phyloP scores from a whole-genome alignment of 2,113 vertebrate species.

The Gracilinanus agilis region DNA sequence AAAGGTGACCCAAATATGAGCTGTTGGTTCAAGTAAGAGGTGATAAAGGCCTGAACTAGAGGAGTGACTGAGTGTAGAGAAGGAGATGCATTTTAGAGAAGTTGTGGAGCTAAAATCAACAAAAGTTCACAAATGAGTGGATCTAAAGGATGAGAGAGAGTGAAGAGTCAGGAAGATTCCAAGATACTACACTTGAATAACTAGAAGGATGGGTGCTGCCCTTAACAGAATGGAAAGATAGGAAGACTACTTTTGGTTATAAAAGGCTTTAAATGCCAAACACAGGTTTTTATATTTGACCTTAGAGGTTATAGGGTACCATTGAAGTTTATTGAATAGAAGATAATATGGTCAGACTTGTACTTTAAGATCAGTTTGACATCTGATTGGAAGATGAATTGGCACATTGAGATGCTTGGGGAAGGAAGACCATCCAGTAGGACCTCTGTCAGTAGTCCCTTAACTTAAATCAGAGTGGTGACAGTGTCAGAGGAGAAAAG shows the following conservation, averaged over 20 bases:
- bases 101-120: not conserved
- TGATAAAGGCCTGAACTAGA: not conserved
- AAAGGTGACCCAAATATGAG: not conserved
- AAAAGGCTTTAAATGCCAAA: no score
- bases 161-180: not conserved
- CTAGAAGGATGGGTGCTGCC: not conserved
- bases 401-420: no score
- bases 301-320: no score
- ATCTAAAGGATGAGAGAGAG: not conserved
- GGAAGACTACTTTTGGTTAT: no score
- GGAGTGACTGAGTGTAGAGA: not conserved
- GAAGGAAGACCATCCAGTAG: not conserved
- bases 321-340: not conserved
- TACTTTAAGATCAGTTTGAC: not conserved
- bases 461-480: not conserved
- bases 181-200: not conserved
- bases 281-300: no score
- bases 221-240: no score
- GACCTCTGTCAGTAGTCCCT: no score
- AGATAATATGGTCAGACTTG: not conserved
- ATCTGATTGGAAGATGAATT: not conserved
- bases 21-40: not conserved
- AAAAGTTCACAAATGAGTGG: not conserved
- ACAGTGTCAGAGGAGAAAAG: not conserved
- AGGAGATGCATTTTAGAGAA: not conserved